These are phyloP conservation scores for Plagodis dolabraria DNA, from an alignment of 2,888 invertebrate species.

Conservation along the genomic window DNA sequence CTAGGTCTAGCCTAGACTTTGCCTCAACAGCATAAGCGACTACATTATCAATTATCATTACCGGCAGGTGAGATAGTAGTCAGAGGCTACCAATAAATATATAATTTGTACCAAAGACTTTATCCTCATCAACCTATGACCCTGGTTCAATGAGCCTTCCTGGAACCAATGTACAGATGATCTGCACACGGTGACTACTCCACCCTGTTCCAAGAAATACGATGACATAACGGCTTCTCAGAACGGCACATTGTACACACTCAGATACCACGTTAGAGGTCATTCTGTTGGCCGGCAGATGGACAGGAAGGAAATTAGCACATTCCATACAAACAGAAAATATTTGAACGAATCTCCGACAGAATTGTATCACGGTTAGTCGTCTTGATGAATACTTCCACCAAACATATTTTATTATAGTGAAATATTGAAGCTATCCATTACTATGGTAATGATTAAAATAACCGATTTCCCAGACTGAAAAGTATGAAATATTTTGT, in stretches of 20 bases:
- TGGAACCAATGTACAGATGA: constrained; percentile 21
- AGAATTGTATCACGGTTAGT: neutral
- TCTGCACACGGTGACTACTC: constrained; percentile 6
- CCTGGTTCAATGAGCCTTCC: constrained; percentile 16
- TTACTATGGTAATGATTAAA: no score
- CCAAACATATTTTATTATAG: no score
- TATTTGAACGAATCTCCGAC: neutral
- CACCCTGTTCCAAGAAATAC: constrained; percentile 20
- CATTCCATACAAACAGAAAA: neutral
- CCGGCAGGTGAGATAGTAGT: no score
- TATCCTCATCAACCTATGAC: constrained; percentile 9
- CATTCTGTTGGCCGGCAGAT: constrained; percentile 17
- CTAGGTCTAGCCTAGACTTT: no score
- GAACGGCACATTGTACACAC: constrained; percentile 22
- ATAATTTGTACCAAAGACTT: neutral
- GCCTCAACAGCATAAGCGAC: no score
- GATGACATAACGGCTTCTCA: constrained; percentile 20
- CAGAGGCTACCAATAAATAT: no score
- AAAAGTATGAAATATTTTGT: no score
- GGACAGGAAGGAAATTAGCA: constrained; percentile 6
- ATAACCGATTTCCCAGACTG: no score
- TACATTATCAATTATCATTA: no score
- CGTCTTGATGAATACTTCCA: no score
- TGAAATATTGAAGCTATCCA: no score
- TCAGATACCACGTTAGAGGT: constrained; percentile 13